Conservation (phyloP, 2,113 vertebrate species). For the Brienomyrus longianalis region DNA sequence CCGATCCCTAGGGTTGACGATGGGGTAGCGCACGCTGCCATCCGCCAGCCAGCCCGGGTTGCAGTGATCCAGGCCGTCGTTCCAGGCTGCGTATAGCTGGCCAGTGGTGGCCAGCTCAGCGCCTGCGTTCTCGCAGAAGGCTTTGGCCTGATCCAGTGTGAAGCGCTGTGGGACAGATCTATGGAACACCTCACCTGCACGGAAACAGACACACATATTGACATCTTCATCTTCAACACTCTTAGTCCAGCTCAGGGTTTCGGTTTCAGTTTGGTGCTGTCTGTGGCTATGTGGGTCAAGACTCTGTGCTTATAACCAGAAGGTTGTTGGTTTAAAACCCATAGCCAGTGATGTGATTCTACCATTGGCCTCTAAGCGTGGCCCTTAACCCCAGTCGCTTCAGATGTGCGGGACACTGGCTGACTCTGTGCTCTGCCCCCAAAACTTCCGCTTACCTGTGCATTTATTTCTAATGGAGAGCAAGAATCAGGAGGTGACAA, state of each 20-base stretch:
- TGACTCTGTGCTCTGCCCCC: not conserved
- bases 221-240: not conserved
- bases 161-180: slow-evolving; percentile 60
- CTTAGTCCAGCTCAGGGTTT: not conserved
- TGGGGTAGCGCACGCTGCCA: slow-evolving; percentile 81
- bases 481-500: not conserved
- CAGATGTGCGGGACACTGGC: not conserved
- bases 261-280: not conserved
- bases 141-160: slow-evolving; percentile 71
- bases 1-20: slow-evolving; percentile 58
- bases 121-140: slow-evolving; percentile 61
- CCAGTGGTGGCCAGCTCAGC: slow-evolving; percentile 74
- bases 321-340: not conserved
- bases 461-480: not conserved
- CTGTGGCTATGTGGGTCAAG: too few species aligned
- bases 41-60: slow-evolving; percentile 84
- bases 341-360: not conserved
- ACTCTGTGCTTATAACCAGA: not conserved
- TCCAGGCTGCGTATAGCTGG: slow-evolving; percentile 81
- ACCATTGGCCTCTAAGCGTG: not conserved
- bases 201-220: not conserved
- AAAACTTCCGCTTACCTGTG: not conserved
- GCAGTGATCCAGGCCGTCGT: slow-evolving; percentile 74
- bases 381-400: not conserved
- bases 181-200: slow-evolving; percentile 75